Percentiles rank a stretch among this genome's conserved stretches.
These are phyloP conservation scores for Tetragonisca angustula DNA, from an alignment of 2,888 invertebrate genomes.

Conservation along the genomic window DNA sequence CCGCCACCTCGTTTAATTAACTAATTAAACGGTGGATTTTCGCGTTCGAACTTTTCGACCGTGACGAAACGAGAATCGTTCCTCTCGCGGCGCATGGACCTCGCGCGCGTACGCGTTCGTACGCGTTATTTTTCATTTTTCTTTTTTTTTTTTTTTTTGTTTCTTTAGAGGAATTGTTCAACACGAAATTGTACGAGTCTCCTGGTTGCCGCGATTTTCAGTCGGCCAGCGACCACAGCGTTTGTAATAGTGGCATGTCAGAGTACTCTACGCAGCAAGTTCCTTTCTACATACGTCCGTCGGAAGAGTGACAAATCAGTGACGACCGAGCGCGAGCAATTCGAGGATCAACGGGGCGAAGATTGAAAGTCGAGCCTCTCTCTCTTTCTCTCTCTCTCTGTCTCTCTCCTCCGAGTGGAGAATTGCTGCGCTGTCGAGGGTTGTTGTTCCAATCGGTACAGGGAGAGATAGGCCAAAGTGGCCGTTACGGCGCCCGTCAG, in stretches of 20 bases:
- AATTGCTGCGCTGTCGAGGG: neutral
- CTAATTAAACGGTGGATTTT: slow-evolving; percentile 61
- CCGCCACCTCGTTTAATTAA: slow-evolving; percentile 59
- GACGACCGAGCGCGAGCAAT: neutral
- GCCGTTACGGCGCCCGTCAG: slow-evolving; percentile 21
- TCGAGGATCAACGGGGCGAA: slow-evolving; percentile 2
- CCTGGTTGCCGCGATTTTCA: too few species aligned
- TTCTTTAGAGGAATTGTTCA: too few species aligned
- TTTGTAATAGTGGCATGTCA: too few species aligned
- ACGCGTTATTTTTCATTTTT: neutral
- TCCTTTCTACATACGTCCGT: too few species aligned
- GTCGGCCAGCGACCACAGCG: too few species aligned
- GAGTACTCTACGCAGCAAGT: too few species aligned
- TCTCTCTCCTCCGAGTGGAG: neutral
- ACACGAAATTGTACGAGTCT: too few species aligned
- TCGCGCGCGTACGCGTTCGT: neutral
- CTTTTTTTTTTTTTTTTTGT: too few species aligned
- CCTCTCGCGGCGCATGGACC: neutral
- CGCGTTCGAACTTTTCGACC: neutral
- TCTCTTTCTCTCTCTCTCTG: too few species aligned
- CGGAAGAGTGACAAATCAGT: neutral
- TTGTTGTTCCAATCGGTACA: slow-evolving; percentile 14
- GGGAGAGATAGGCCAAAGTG: slow-evolving; percentile 13
- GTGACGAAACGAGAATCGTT: neutral
- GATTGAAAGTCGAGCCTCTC: neutral